phyloP scores from a whole-genome alignment of 2,113 vertebrate genomes.

The Phasianus colchicus region DNA sequence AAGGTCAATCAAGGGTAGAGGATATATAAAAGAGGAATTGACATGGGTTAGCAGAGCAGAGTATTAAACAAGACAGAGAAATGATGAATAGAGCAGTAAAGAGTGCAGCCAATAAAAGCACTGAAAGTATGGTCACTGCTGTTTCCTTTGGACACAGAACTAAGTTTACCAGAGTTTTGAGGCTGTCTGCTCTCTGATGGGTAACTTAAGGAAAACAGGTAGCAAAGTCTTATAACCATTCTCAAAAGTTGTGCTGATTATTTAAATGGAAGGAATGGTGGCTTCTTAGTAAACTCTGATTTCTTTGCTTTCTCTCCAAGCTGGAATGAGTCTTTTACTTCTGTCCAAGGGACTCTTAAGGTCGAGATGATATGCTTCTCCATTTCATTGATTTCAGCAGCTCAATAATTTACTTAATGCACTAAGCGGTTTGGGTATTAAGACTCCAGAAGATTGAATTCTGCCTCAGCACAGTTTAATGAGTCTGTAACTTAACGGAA shows the following conservation, averaged over 20 bases:
- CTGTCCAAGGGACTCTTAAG: neutral
- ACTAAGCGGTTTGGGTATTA: neutral
- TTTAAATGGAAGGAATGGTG: neutral
- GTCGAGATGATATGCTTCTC: neutral
- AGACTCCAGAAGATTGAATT: neutral
- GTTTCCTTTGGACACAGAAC: neutral
- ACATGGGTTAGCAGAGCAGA: neutral
- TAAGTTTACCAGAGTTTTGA: neutral
- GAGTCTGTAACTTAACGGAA: neutral
- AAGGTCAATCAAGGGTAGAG: neutral
- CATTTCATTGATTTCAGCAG: neutral
- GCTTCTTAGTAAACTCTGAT: neutral
- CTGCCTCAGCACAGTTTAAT: neutral
- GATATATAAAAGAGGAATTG: neutral
- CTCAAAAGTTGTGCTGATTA: neutral
- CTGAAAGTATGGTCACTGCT: neutral
- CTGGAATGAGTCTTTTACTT: neutral
- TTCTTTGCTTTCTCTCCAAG: neutral
- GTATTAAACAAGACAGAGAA: slow-evolving; percentile 7
- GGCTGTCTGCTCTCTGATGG: neutral
- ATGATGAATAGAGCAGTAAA: neutral
- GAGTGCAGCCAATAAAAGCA: neutral
- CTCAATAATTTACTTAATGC: neutral
- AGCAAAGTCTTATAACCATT: neutral
- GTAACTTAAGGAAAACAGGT: neutral